Evolutionary conservation across 2,797 vertebrate species (phyloP).

Genomic region (Anguilla megastoma): DNA sequence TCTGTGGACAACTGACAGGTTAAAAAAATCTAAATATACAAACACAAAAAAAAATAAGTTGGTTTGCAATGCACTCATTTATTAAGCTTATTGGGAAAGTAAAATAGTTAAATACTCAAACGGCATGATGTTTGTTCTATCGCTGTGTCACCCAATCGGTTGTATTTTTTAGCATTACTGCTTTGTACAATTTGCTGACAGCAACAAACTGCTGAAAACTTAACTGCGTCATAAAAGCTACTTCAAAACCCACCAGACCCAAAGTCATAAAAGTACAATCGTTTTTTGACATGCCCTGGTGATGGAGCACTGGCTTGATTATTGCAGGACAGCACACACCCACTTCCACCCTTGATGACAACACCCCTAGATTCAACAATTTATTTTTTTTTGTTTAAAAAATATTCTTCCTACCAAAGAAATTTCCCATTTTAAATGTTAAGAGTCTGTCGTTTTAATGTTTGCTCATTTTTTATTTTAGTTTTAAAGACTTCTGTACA

Average conservation of each 20-base stretch:
- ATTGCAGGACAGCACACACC: background rate
- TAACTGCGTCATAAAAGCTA: background rate
- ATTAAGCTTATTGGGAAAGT: no score
- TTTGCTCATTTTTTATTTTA: background rate
- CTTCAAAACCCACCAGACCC: background rate
- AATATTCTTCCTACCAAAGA: background rate
- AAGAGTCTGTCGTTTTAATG: background rate
- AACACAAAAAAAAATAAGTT: background rate
- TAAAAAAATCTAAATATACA: background rate
- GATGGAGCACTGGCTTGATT: background rate
- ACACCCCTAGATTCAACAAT: background rate
- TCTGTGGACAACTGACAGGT: no score
- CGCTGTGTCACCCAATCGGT: background rate
- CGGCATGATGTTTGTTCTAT: background rate
- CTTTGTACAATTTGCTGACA: background rate
- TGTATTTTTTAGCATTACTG: background rate
- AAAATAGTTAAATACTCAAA: background rate
- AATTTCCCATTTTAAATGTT: background rate
- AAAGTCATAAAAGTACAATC: background rate
- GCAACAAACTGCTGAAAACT: background rate
- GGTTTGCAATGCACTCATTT: background rate
- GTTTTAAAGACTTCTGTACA: no score
- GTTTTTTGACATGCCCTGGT: background rate
- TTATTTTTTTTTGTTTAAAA: background rate
- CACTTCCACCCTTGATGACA: background rate